These are phyloP conservation scores for Chrysolina oricalcia DNA, from an alignment of 2,888 invertebrate genomes.

Conservation along the genomic window DNA sequence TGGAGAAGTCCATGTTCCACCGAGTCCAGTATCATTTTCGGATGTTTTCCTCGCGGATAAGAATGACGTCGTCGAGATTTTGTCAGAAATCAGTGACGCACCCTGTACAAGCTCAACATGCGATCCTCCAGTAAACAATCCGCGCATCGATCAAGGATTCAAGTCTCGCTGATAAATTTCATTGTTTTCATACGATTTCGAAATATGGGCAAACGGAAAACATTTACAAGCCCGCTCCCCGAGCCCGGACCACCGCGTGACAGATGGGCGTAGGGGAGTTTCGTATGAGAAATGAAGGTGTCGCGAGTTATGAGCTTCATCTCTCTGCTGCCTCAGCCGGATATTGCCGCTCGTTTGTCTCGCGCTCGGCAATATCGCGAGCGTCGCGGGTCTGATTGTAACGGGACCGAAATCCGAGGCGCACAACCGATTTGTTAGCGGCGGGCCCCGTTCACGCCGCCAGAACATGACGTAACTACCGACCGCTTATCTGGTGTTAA, in stretches of 20 bases:
- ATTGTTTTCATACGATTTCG: conserved; percentile 20
- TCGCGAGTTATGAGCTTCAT: conserved; percentile 69
- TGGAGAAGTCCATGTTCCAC: too few relatives aligned
- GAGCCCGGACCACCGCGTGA: conserved; percentile 54
- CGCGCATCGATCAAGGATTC: conserved; percentile 7
- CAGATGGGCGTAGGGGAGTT: conserved; percentile 62
- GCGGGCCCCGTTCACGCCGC: conserved; percentile 45
- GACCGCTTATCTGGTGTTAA: conserved; percentile 54
- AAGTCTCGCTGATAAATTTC: conserved; percentile 9
- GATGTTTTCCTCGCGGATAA: too few relatives aligned
- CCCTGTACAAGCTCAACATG: conserved; percentile 9
- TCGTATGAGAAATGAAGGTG: conserved; percentile 68
- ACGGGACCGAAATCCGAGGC: conserved; percentile 66
- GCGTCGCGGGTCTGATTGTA: conserved; percentile 61
- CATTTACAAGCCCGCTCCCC: conserved; percentile 37
- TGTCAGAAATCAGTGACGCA: not conserved
- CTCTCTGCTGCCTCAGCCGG: conserved; percentile 67
- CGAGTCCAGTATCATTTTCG: too few relatives aligned
- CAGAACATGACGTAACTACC: conserved; percentile 52
- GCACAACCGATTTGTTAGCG: conserved; percentile 65
- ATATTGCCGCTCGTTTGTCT: conserved; percentile 72
- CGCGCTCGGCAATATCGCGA: conserved; percentile 66
- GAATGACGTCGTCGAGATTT: too few relatives aligned
- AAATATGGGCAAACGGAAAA: conserved; percentile 21
- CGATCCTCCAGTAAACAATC: conserved; percentile 1